Conservation (phyloP, 2,888 invertebrate genomes). For the Cloeon dipterum region DNA sequence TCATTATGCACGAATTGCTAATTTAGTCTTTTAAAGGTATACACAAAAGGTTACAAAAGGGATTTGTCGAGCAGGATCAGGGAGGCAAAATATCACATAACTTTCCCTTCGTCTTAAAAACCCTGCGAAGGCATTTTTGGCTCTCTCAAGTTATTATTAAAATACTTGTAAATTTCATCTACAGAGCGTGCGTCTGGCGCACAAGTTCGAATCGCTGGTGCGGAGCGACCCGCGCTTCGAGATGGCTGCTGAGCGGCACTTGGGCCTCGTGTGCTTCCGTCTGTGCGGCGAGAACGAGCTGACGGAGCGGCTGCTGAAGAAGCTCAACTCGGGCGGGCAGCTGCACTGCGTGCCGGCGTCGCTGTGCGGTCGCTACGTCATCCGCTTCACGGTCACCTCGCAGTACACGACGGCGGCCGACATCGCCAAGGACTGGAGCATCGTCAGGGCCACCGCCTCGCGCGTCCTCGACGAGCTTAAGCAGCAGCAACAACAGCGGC, state of each 20-base stretch:
- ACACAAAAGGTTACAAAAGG: too few relatives aligned
- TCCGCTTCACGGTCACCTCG: conserved; percentile 85
- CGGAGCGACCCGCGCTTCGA: conserved; percentile 69
- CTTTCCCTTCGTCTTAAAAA: too few relatives aligned
- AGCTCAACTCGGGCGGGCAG: conserved; percentile 64
- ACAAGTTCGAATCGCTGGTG: conserved; percentile 73
- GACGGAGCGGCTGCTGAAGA: conserved; percentile 71
- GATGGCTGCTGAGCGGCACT: conserved; percentile 62
- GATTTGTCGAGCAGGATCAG: too few relatives aligned
- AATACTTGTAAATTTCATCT: too few relatives aligned
- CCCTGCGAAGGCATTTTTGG: too few relatives aligned
- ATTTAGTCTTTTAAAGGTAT: too few relatives aligned
- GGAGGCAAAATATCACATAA: too few relatives aligned
- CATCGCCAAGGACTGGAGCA: conserved; percentile 51
- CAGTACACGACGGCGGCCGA: conserved; percentile 32
- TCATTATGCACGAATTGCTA: too few relatives aligned
- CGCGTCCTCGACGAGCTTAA: conserved; percentile 26
- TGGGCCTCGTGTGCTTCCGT: conserved; percentile 81
- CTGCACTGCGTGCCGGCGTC: conserved; percentile 90
- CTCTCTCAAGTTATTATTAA: too few relatives aligned
- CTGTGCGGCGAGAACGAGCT: conserved; percentile 63
- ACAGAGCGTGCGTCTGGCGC: conserved; percentile 71
- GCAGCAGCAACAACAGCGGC: conserved; percentile 30
- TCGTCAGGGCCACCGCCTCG: conserved; percentile 18
- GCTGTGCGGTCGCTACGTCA: conserved; percentile 68